Base-by-base conservation (phyloP, 2,888 invertebrate genomes). In the Spodoptera picta region DNA sequence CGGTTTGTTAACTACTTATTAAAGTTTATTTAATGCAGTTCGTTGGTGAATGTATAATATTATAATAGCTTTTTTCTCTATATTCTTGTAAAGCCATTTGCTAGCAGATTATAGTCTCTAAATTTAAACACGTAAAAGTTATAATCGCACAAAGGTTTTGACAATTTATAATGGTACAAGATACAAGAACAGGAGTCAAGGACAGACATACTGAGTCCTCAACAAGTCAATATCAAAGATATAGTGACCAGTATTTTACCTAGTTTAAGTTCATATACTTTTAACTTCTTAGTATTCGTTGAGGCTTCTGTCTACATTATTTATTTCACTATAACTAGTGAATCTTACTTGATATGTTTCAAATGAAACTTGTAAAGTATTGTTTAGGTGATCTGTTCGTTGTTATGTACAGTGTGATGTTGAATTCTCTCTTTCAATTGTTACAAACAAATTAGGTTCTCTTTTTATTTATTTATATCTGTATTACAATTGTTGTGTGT, bases 1-100 rank as follows among this genome's bases (percentile, higher is more conserved):
- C 77, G 79, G 80, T 80, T 79, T 79, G 81, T 80, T 80, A 80
- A 80, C 77, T 79, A 76, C 74, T 76, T 78, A 67, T 64, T 60
- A 75, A 74, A 69, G 64, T 70, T 64, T 79, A 72, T 71, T 67
- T 65, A 66, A 65, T 72, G 46, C 67, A 59, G 58, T 50, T 62
- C 47, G 54, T 67, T 66, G 36, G 56, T 56, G 54, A 56, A 60
- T 62, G 9, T 67, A 63, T 63, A 48, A 58, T 58, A 57, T 55
- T 68, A 14, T 31, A 36, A 36, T 36, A 49, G 61, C 57, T 50
- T 63, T 27, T 52, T 67, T 48, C 46, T 49, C 14, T 64, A 46
- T 51, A 60, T 56, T 49, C 59, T 58, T 53, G 53, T 46, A 56
- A 36, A 59, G 60, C 47, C 24, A 53, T 31, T 56, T 60, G 58